Conservation (phyloP, 2,113 vertebrate species). For the Probosciger aterrimus region DNA sequence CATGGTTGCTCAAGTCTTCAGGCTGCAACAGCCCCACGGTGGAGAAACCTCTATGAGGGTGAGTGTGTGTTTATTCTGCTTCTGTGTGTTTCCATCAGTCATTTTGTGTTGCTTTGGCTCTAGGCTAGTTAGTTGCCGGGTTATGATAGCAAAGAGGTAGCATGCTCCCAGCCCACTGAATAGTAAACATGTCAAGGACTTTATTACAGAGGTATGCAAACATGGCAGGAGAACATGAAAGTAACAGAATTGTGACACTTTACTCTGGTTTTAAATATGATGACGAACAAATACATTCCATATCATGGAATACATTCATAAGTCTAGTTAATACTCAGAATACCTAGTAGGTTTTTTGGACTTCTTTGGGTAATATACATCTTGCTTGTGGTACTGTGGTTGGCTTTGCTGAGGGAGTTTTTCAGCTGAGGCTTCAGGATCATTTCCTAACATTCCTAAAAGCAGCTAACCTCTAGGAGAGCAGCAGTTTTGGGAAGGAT, state of each 20-base stretch:
- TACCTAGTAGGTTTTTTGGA: background rate
- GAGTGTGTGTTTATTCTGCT: slow-evolving; percentile 49
- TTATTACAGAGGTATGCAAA: background rate
- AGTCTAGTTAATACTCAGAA: background rate
- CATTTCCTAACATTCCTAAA: background rate
- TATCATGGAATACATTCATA: background rate
- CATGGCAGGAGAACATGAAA: background rate
- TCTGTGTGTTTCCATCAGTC: background rate
- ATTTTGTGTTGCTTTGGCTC: background rate
- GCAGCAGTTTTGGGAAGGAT: background rate
- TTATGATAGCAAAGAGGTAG: background rate
- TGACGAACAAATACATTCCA: background rate
- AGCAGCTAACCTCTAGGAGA: background rate
- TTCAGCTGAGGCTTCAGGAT: background rate
- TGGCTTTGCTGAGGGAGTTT: background rate
- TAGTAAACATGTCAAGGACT: background rate
- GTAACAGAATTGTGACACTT: background rate
- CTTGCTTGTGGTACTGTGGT: background rate
- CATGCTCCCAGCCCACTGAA: background rate
- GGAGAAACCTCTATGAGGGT: slow-evolving; percentile 98
- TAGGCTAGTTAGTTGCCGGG: background rate
- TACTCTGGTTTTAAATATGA: background rate
- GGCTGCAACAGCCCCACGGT: slow-evolving; percentile 94
- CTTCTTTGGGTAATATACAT: accelerated
- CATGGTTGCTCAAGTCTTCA: slow-evolving; percentile 99